These are phyloP conservation scores for Poecilia latipinna DNA, from an alignment of 2,113 vertebrate species.

Conservation along the genomic window DNA sequence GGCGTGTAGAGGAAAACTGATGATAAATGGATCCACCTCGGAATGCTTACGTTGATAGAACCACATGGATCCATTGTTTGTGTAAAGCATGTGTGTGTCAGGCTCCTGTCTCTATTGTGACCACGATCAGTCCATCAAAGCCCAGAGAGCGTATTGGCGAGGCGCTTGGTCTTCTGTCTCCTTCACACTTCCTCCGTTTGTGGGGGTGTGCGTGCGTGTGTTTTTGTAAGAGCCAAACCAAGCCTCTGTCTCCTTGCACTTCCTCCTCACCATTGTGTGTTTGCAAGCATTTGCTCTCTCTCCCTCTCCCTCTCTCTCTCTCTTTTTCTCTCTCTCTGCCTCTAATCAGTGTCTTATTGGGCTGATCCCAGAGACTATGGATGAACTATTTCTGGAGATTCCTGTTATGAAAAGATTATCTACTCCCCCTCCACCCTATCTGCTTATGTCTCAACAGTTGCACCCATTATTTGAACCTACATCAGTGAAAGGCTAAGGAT, in stretches of 20 bases:
- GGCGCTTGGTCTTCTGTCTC: slow-evolving; percentile 70
- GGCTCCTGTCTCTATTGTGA: slow-evolving; percentile 70
- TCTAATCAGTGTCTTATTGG: slow-evolving; percentile 62
- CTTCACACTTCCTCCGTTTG: slow-evolving; percentile 76
- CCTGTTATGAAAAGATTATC: slow-evolving; percentile 70
- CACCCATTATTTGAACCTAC: slow-evolving; percentile 36
- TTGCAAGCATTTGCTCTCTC: slow-evolving; percentile 25
- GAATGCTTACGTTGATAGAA: slow-evolving; percentile 5
- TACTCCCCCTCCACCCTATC: slow-evolving; percentile 14
- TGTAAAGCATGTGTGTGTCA: slow-evolving; percentile 52
- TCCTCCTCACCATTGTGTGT: slow-evolving; percentile 69
- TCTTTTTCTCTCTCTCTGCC: slow-evolving; percentile 19
- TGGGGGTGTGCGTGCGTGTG: slow-evolving; percentile 48
- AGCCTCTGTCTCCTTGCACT: slow-evolving; percentile 62
- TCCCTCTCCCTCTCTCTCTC: slow-evolving; percentile 29
- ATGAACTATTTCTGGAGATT: slow-evolving; percentile 74
- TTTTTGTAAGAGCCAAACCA: slow-evolving; percentile 51
- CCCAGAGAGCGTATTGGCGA: slow-evolving; percentile 62
- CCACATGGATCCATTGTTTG: slow-evolving; percentile 52
- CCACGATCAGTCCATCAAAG: slow-evolving; percentile 70
- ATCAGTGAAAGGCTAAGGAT: slow-evolving; percentile 35
- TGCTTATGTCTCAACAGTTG: slow-evolving; percentile 15
- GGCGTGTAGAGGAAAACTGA: neutral
- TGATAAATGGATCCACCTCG: slow-evolving; percentile 16
- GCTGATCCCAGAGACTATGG: slow-evolving; percentile 52